These are phyloP conservation scores for Antennarius striatus DNA, from an alignment of 2,113 vertebrate species.

Conservation along the genomic window DNA sequence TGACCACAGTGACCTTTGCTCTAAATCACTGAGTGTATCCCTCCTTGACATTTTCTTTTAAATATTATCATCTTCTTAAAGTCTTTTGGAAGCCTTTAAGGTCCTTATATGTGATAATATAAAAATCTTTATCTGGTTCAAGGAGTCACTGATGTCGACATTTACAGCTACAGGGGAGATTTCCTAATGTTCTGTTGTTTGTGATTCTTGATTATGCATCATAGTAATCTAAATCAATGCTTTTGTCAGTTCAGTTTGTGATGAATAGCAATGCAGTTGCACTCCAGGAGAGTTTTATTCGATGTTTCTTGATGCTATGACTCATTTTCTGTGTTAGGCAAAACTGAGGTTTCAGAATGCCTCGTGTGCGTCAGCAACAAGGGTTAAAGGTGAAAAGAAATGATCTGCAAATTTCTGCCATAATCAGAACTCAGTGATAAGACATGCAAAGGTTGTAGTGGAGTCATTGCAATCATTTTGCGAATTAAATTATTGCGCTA, in stretches of 20 bases:
- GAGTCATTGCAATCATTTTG: background rate
- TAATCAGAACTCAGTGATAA: constrained; percentile 45
- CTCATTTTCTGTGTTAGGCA: constrained; percentile 21
- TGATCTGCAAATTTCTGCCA: constrained; percentile 23
- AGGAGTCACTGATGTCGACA: constrained; percentile 14
- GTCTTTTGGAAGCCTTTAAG: background rate
- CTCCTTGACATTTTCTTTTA: background rate
- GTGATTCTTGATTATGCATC: constrained; percentile 33
- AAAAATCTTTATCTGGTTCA: constrained; percentile 6
- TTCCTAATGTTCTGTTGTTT: constrained; percentile 19
- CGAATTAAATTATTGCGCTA: no score
- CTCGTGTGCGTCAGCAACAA: constrained; percentile 16
- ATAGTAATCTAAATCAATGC: constrained; percentile 36
- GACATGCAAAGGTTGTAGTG: constrained; percentile 39
- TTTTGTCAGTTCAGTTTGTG: constrained; percentile 5
- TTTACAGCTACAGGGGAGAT: background rate
- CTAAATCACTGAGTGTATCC: background rate
- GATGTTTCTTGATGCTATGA: constrained; percentile 12
- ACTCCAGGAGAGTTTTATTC: constrained; percentile 12
- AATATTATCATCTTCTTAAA: background rate
- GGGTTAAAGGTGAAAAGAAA: constrained; percentile 49
- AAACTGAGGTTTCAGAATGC: background rate
- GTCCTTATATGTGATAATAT: background rate
- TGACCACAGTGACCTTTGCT: background rate
- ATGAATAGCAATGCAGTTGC: constrained; percentile 26